Percentiles rank a stretch among this genome's conserved stretches.
Evolutionary conservation across 2,797 vertebrate genomes (phyloP).

Genomic region (Zalophus californianus): DNA sequence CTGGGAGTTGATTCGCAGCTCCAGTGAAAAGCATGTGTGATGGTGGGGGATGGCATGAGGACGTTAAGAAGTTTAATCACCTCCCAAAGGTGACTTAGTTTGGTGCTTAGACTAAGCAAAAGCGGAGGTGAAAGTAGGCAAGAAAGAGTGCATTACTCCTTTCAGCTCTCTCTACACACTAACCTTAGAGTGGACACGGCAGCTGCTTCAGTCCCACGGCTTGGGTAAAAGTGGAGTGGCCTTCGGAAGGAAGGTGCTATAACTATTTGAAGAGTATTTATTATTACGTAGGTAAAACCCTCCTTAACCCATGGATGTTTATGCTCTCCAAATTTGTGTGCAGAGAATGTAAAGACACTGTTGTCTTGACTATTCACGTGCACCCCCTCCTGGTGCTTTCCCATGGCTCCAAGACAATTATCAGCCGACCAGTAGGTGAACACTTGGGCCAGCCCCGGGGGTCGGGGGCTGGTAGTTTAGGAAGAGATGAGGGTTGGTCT

Average conservation of each 20-base stretch:
- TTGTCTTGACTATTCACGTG: background rate
- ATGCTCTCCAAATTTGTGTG: background rate
- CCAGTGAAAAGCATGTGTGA: slow-evolving; percentile 23
- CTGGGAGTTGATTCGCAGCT: slow-evolving; percentile 3
- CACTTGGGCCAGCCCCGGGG: background rate
- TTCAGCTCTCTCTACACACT: background rate
- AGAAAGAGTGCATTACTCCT: background rate
- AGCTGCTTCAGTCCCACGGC: background rate
- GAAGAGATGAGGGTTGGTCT: background rate
- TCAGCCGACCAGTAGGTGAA: background rate
- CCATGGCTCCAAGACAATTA: background rate
- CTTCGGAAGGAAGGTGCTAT: background rate
- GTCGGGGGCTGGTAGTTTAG: background rate
- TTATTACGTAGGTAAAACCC: background rate
- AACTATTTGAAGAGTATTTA: background rate
- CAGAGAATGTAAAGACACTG: background rate
- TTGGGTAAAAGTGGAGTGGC: background rate
- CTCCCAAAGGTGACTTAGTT: slow-evolving; percentile 38
- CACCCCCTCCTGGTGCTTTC: background rate
- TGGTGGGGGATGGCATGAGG: background rate
- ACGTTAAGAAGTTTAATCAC: background rate
- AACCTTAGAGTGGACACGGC: background rate
- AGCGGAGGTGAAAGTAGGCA: background rate
- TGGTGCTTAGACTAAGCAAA: background rate
- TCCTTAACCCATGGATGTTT: background rate